A percentile compares a stretch with the other conserved stretches of the same genome.
Evolutionary conservation across 2,888 invertebrate genomes (phyloP).

Genomic region (Zhengitettix transpicula): DNA sequence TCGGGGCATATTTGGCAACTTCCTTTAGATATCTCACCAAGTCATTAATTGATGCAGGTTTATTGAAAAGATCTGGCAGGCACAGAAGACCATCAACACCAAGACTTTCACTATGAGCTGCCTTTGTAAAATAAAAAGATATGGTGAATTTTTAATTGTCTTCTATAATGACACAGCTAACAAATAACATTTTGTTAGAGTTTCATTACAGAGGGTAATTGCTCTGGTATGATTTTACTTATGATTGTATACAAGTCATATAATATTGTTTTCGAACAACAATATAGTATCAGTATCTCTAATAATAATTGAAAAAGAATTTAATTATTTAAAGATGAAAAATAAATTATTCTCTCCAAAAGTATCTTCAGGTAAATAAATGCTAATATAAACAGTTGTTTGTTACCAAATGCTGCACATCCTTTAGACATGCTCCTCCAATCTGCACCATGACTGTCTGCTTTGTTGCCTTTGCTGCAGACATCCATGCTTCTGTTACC

Average conservation of each 20-base stretch:
- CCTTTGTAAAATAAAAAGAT: constrained; percentile 27
- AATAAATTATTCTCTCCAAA: too few species aligned
- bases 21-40: constrained; percentile 47
- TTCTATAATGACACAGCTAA: background rate
- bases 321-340: too few species aligned
- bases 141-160: background rate
- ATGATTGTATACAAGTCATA: too few species aligned
- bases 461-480: constrained; percentile 31
- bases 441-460: constrained; percentile 54
- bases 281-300: too few species aligned
- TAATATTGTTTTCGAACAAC: too few species aligned
- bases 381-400: background rate
- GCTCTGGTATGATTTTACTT: too few species aligned
- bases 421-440: constrained; percentile 48
- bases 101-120: constrained; percentile 45
- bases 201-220: background rate
- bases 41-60: constrained; percentile 40
- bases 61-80: constrained; percentile 61
- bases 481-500: constrained; percentile 46
- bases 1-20: constrained; percentile 53
- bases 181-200: background rate
- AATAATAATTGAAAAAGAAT: too few species aligned
- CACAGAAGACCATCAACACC: constrained; percentile 53
- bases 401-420: constrained; percentile 47
- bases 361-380: too few species aligned